Evolutionary conservation across 1,140 invertebrate genomes (phyloP).

Genomic region (Melanaphis sacchari): DNA sequence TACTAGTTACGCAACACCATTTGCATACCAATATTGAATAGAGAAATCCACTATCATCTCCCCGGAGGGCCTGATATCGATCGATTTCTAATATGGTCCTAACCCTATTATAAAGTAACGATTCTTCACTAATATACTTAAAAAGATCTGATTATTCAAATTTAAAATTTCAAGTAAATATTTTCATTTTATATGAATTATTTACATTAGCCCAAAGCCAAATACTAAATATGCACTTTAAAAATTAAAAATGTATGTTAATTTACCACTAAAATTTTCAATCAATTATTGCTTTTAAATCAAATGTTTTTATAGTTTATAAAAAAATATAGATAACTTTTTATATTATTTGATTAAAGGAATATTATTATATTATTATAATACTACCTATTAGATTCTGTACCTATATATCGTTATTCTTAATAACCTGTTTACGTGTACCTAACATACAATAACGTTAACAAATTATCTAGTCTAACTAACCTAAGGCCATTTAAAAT

Average conservation of each 20-base stretch:
- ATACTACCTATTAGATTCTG: not conserved
- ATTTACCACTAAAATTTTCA: not conserved
- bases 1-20: constrained; percentile 19
- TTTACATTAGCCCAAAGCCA: not conserved
- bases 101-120: not conserved
- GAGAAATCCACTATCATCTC: constrained; percentile 36
- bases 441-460: not conserved
- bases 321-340: not conserved
- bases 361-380: not conserved
- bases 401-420: not conserved
- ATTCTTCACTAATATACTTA: not conserved
- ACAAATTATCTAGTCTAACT: not conserved
- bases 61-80: constrained; percentile 8
- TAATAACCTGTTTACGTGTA: constrained; percentile 1
- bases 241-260: not conserved
- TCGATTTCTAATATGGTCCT: constrained; percentile 30
- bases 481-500: constrained; percentile 9
- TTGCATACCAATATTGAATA: constrained; percentile 40
- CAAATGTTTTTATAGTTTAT: not conserved
- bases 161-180: not conserved
- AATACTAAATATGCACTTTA: not conserved
- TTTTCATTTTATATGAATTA: not conserved
- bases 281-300: not conserved
- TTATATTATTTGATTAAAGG: not conserved
- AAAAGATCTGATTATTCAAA: not conserved